Conservation (phyloP, 2,888 invertebrate species). For the Torymus auratus region DNA sequence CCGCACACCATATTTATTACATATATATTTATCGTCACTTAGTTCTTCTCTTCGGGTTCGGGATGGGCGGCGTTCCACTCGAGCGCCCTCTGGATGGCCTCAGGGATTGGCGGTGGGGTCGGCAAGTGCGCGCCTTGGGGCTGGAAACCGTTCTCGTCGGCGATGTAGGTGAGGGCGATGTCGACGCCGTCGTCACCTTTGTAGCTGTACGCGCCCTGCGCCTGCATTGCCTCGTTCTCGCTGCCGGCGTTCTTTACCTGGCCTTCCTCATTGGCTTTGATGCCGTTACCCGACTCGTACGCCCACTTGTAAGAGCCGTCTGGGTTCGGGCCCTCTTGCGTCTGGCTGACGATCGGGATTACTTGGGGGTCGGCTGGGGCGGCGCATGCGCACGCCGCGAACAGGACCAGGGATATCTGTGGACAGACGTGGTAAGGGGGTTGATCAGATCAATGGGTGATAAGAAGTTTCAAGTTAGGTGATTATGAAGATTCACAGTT, state of each 20-base stretch:
- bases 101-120: conserved; percentile 73
- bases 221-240: conserved; percentile 77
- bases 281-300: conserved; percentile 78
- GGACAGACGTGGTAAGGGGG: neutral
- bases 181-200: conserved; percentile 82
- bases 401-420: conserved; percentile 53
- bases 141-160: conserved; percentile 85
- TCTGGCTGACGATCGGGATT: conserved; percentile 70
- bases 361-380: conserved; percentile 62
- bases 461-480: too few relatives aligned
- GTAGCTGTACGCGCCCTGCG: conserved; percentile 78
- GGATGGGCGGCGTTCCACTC: conserved; percentile 72
- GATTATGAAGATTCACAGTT: too few relatives aligned
- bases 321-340: conserved; percentile 71
- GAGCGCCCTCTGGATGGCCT: conserved; percentile 74
- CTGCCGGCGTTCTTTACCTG: conserved; percentile 80
- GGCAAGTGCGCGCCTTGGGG: conserved; percentile 78
- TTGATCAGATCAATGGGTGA: too few relatives aligned
- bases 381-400: conserved; percentile 63
- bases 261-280: conserved; percentile 76
- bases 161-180: conserved; percentile 80
- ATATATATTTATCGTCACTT: conserved; percentile 18
- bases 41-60: conserved; percentile 63
- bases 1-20: too few relatives aligned
- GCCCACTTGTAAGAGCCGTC: conserved; percentile 73